Base-by-base conservation (phyloP, 2,888 invertebrate species). In the Stegana nigrithorax region DNA sequence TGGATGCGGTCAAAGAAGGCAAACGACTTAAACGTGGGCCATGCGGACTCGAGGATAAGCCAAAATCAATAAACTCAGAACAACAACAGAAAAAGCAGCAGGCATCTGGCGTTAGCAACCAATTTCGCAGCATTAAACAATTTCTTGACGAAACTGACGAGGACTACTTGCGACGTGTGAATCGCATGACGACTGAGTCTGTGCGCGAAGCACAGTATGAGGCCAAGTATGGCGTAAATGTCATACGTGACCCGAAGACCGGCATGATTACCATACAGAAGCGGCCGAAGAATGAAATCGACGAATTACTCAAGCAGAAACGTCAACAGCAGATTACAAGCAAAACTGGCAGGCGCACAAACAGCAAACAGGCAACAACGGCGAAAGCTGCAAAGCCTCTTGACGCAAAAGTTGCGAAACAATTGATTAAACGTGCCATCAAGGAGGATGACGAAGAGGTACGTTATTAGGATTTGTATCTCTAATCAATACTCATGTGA, bases 131-230 rank as follows among this genome's bases (percentile, higher is more conserved):
- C 69, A 87, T 93, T 66, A 87, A 87, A 65, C 89, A 90, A 81
- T 79, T 87, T 62, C 87, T 88, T 0, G 90, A 89, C 0, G 93
- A 94, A 85, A 87, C 87, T 0, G 88, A 89, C 12, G 82, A 87
- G n/a, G 86, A 86, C 6, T 93, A 92, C 81, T 85, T 92, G 56
- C 83, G 88, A 14, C 87, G 93, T 59, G 90, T 93, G 29, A 89
- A 89, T 77, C 87, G 87, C 65, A 89, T 91, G 14, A 89, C 92
- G 7, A 86, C 88, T 12, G 87, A 89, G 14, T 89, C 89, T n/a
- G 81, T 90, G 1, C 86, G 87, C 44, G 91, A 91, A 81, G 87
- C 89, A 0, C 86, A 87, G 50, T 90, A 90, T 78, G 90, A 90
- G 75, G 85, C 87, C 14, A 90, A 91, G 68, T 91, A 87, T 69